These are phyloP conservation scores for Neomicropteryx cornuta DNA, from an alignment of 1,140 invertebrate genomes.

Conservation along the genomic window DNA sequence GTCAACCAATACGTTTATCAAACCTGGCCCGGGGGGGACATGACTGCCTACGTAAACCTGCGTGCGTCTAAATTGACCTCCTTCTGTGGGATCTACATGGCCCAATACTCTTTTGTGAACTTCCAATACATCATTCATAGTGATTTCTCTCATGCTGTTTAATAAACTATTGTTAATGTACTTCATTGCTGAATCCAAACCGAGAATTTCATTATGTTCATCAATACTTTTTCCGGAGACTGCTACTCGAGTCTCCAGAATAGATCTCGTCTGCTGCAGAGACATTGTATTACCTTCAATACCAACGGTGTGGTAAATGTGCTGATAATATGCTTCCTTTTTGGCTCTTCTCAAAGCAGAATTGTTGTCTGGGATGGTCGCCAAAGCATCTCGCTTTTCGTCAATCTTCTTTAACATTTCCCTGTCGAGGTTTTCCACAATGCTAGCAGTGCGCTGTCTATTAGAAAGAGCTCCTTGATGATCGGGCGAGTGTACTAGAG, in stretches of 20 bases:
- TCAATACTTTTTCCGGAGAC: conserved; percentile 89
- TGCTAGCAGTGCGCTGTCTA: conserved; percentile 67
- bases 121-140: conserved; percentile 79
- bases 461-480: conserved; percentile 73
- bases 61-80: conserved; percentile 69
- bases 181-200: conserved; percentile 89
- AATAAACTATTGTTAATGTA: conserved; percentile 89
- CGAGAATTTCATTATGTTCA: conserved; percentile 94
- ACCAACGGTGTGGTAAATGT: conserved; percentile 95
- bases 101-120: conserved; percentile 89
- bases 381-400: conserved; percentile 70
- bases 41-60: conserved; percentile 91
- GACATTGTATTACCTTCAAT: conserved; percentile 98
- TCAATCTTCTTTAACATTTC: conserved; percentile 72
- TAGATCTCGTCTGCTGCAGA: conserved; percentile 81
- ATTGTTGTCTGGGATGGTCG: conserved; percentile 69
- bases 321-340: conserved; percentile 89
- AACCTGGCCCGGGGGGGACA: conserved; percentile 71
- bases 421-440: conserved; percentile 86
- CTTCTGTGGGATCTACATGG: conserved; percentile 82
- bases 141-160: conserved; percentile 59
- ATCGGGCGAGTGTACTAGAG: conserved; percentile 70
- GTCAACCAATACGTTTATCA: conserved; percentile 73
- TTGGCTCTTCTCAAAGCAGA: conserved; percentile 75
- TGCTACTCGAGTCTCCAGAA: conserved; percentile 88